A percentile compares a stretch with the other conserved stretches of the same genome.
phyloP scores from a whole-genome alignment of 2,113 vertebrate genomes.

The Ctenodactylus gundi region DNA sequence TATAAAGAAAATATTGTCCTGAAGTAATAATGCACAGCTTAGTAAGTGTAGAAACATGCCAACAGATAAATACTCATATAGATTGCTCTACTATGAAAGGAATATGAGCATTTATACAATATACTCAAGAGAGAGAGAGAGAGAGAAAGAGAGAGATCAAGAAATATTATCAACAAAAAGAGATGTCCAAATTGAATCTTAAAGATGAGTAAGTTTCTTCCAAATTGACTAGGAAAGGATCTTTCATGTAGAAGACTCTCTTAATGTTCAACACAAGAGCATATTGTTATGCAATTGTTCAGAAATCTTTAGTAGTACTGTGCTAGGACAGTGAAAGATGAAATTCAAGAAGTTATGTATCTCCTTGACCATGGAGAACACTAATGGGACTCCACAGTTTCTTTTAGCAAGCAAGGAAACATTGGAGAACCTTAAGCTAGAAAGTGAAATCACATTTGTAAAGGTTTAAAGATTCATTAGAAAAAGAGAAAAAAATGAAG shows the following conservation, averaged over 20 bases:
- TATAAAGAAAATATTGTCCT: not conserved
- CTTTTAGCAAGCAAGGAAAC: not conserved
- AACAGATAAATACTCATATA: not conserved
- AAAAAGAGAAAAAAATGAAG: not conserved
- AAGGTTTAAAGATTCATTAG: not conserved
- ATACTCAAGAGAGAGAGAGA: not conserved
- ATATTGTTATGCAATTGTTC: not conserved
- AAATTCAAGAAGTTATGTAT: not conserved
- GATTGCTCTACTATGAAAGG: not conserved
- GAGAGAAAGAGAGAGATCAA: not conserved
- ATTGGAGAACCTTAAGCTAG: not conserved
- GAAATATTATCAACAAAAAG: not conserved
- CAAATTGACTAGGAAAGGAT: not conserved
- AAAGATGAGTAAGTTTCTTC: not conserved
- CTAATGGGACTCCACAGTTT: not conserved
- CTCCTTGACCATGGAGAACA: not conserved
- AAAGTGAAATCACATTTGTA: not conserved
- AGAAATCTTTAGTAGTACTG: not conserved
- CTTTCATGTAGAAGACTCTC: not conserved
- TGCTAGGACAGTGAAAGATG: not conserved
- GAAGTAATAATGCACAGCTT: not conserved
- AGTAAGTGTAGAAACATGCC: not conserved
- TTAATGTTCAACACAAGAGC: not conserved
- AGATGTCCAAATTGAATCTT: not conserved
- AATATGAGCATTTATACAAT: not conserved